Evolutionary conservation across 2,888 invertebrate species (phyloP), one percentile per base, ranked within the genome.

Genomic region (Ganaspis brasiliensis): DNA sequence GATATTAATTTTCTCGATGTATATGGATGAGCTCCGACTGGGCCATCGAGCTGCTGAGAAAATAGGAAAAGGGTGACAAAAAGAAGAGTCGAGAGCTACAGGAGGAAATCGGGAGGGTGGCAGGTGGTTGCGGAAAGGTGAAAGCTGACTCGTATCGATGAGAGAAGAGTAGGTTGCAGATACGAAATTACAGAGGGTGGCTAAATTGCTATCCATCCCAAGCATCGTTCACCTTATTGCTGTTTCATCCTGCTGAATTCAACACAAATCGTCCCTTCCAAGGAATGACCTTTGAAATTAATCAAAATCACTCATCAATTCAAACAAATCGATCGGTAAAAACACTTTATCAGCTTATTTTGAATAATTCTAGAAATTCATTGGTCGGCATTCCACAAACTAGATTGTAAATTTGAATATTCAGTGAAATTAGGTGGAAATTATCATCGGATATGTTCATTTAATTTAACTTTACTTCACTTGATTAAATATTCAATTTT

Each of bases 1-100:
- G 87, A 89, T 90, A 91, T 90, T 90, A 90, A 91, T 91, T 91
- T 91, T 90, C 87, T 75, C 87, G 87, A 89, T 91, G 90, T 90
- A 89, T 91, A 91, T 90, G 89, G 88, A 90, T 89, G 91, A 91
- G 89, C 85, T 84, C 83, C 83, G 85, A 86, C 80, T 86, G 82
- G 79, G 77, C 81, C 77, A 75, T 75, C 71, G 75, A 75, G 59
- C 72, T 56, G 71, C 49, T 55, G 57, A 74, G 63, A 76, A 72
- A 59, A 67, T 63, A 63, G 63, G 63, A 40, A 63, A 40, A 63
- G 63, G 40, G 73, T 71, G 56, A 72, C 59, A 63, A 56, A 72
- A 76, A 73, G 21, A 57, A 74, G 49, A 45, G 72, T 35, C 9
- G 73, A 56, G 26, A 37, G 49, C n/a, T n/a, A 49, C 49, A 1